Evolutionary conservation across 2,113 vertebrate species (phyloP), one percentile per base, ranked within the genome.

Genomic region (Oxygymnocypris stewartii): DNA sequence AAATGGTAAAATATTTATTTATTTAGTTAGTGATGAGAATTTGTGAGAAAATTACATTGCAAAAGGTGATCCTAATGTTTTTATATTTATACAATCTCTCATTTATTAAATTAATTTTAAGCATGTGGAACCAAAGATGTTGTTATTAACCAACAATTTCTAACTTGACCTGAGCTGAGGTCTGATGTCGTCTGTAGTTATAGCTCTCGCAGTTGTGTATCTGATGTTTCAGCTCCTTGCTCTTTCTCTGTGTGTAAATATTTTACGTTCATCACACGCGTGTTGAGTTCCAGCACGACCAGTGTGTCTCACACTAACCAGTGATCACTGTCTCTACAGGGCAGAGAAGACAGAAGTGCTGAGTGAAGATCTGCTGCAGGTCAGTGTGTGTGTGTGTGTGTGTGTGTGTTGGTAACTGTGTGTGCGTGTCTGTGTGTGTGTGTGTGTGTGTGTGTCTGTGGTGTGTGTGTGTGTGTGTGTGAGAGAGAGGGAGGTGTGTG

Each of bases 331-430:
- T 67, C 8, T 85, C 47, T 44, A 47, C 74, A 85, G 67, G 37
- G 80, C 79, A 51, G 79, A 63, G 61, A 71, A 82, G 40, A 87
- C 61, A 5, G 59, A 77, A 18, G 71, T 75, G 42, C 69, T 54
- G 6, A 75, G 67, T 31, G 61, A 78, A 1, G 54, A 85, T 67
- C 61, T 85, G 4, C 71, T 77, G 78, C 76, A 85, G 44, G 51
- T 69, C 20, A 28, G 59, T 80, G 28, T 54, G 82, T 87, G 44
- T 65, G 71, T 73, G 71, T n/a, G 40, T 40, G 69, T 74, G 71
- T 74, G 69, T 7, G 23, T 18, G 9, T 83, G 16, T 65, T 37
- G 59, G n/a, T n/a, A n/a, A n/a, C n/a, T 75, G 42, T 57, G 47
- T 76, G 40, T 59, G 16, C 6, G 20, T 12, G 54, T 57, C 6